These are phyloP conservation scores for Girardinus metallicus DNA, from an alignment of 2,797 vertebrate genomes.

Conservation along the genomic window DNA sequence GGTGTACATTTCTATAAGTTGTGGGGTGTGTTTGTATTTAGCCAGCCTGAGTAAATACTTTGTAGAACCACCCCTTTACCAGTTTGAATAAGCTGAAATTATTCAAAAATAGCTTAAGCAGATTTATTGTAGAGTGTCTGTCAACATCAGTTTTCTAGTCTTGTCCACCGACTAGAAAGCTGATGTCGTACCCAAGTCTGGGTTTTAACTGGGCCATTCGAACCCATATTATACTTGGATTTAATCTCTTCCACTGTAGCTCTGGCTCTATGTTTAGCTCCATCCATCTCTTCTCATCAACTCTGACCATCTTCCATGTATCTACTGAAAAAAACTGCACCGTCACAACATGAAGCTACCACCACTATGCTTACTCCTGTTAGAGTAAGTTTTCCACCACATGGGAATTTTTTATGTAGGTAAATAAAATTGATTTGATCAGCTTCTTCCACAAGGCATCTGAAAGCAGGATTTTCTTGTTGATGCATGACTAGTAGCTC, in stretches of 20 bases:
- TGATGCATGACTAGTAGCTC: not conserved
- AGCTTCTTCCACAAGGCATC: not conserved
- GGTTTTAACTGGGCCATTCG: not conserved
- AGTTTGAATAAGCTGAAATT: not conserved
- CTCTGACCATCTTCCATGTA: no score
- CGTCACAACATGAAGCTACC: not conserved
- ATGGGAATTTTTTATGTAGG: not conserved
- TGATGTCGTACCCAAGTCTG: not conserved
- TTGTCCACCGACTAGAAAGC: not conserved
- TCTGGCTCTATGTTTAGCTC: no score
- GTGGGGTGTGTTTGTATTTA: no score
- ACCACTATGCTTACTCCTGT: not conserved
- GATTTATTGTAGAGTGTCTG: not conserved
- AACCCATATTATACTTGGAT: no score
- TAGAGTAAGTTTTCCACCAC: not conserved
- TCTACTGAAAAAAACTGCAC: not conserved
- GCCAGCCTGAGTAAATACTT: no score
- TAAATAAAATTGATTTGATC: not conserved
- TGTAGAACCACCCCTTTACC: not conserved
- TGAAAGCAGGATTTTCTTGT: not conserved
- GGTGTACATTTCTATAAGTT: not conserved
- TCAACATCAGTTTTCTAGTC: not conserved
- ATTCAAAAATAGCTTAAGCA: not conserved
- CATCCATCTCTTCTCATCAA: no score
- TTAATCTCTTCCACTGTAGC: no score